Percentiles rank a stretch among this genome's conserved stretches.
These are phyloP conservation scores for Urocolius indicus DNA, from an alignment of 2,113 vertebrate genomes.

Conservation along the genomic window DNA sequence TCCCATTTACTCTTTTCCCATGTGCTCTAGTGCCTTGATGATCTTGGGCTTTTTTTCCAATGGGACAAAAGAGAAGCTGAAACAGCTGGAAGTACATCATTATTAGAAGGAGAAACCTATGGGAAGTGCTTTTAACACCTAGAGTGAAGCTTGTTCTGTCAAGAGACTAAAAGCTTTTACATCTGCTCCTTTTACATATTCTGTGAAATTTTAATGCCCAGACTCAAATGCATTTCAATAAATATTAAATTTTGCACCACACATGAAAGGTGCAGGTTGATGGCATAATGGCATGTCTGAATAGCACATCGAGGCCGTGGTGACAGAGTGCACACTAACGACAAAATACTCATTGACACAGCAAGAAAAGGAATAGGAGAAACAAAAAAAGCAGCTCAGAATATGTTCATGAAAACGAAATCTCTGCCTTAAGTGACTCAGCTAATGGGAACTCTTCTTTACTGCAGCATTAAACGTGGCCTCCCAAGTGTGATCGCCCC, in stretches of 20 bases:
- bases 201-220: constrained; percentile 31
- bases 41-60: background rate
- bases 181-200: background rate
- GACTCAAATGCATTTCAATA: constrained; percentile 18
- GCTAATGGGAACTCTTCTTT: constrained; percentile 16
- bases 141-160: background rate
- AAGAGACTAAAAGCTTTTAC: constrained; percentile 31
- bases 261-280: background rate
- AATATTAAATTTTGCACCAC: background rate
- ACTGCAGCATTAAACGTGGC: constrained; percentile 24
- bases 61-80: background rate
- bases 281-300: background rate
- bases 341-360: background rate
- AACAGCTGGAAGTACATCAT: background rate
- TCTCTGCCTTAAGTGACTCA: background rate
- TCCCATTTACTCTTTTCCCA: background rate
- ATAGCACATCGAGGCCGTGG: background rate
- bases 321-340: background rate
- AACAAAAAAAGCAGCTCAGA: background rate
- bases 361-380: background rate
- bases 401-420: background rate
- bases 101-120: background rate
- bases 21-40: background rate
- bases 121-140: constrained; percentile 36
- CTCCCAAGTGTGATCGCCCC: constrained; percentile 24